Conservation (phyloP, 2,797 vertebrate species). For the Cygnus olor region DNA sequence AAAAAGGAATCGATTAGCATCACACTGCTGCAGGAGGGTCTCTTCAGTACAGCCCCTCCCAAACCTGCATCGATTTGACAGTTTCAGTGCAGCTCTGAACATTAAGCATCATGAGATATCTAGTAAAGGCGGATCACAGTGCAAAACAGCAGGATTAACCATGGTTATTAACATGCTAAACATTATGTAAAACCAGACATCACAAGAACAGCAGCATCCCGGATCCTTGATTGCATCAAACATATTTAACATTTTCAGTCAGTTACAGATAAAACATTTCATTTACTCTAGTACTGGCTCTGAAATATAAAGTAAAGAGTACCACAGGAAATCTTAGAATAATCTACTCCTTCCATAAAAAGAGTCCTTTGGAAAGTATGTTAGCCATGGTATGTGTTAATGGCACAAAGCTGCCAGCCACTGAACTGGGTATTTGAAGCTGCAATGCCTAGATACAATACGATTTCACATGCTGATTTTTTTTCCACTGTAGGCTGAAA, state of each 20-base stretch:
- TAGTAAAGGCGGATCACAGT: background rate
- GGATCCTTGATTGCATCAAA: background rate
- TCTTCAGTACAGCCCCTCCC: background rate
- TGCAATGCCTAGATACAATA: background rate
- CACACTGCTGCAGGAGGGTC: background rate
- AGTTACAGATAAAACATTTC: background rate
- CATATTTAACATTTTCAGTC: conserved; percentile 6
- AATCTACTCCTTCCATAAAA: background rate
- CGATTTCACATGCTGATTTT: background rate
- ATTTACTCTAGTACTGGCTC: background rate
- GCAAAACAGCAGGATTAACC: conserved; percentile 27
- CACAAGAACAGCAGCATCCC: conserved; percentile 15
- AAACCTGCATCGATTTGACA: background rate
- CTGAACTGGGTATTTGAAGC: background rate
- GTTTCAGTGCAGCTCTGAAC: background rate
- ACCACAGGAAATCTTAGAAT: background rate
- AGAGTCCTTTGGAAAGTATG: background rate
- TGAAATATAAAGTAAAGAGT: background rate
- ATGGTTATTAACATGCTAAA: conserved; percentile 46
- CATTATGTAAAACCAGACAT: background rate
- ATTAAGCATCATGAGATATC: background rate
- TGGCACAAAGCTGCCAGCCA: background rate
- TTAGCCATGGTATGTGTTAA: background rate
- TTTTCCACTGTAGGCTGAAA: background rate
- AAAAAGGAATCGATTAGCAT: conserved; percentile 22